Evolutionary conservation across 1,140 invertebrate genomes (phyloP), one percentile per base, ranked within the genome.

Genomic region (Psix sp.): DNA sequence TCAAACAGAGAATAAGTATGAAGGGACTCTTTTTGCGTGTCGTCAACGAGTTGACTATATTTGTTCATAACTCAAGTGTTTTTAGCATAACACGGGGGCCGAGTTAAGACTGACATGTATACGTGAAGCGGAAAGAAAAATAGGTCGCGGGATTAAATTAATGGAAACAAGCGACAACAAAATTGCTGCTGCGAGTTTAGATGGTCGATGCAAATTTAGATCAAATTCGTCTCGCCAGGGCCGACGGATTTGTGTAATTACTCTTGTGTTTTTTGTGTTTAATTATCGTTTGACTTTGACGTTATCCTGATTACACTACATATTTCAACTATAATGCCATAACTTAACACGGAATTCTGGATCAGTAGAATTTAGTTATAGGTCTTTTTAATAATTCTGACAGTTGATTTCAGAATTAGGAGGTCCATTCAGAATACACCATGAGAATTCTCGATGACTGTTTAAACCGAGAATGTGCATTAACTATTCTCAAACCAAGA

Each of bases 401-500:
- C n/a, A 49, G 45, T 17, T 39, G 24, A 15, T 42, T 42, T 13
- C 0, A 2, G 35, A 62, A 49, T 51, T 33, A 49, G 24, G 13
- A 14, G 13, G 11, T 51, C 20, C 38, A 49, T 62, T 62, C 31
- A 15, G 5, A 59, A 59, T 59, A 46, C 33, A 46, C 21, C 7
- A 38, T 40, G 38, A 49, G 46, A 62, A 62, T 60, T 39, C 26
- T 49, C 5, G 38, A 60, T 62, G 24, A 42, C 17, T 51, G 20
- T 62, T 62, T 33, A 17, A 49, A 17, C 38, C 18, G 35, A 24
- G 48, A 52, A 43, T 20, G 17, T 7, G 4, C 39, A 52, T 65
- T 65, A 54, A 11, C 48, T 39, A 36, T 54, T 45, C 20, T 52
- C 40, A 54, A 59, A 52, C 59, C 46, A 42, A 49, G 46, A 54